phyloP scores from a whole-genome alignment of 2,797 vertebrate genomes.

The Lemur catta region DNA sequence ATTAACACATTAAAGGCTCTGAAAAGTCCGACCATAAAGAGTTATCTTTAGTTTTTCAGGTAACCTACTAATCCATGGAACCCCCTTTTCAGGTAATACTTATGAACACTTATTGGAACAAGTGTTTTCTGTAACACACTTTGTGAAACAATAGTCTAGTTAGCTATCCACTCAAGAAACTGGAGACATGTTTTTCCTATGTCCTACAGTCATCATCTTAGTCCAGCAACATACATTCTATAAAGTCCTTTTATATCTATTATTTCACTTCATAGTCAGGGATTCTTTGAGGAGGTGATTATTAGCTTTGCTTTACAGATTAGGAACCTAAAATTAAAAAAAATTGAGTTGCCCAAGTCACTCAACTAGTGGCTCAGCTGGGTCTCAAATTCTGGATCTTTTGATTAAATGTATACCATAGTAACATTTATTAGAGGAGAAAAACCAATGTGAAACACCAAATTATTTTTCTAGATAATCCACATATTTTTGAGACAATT shows the following conservation, averaged over 20 bases:
- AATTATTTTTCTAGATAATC: conserved; percentile 1
- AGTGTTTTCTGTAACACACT: not conserved
- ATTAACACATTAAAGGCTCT: conserved; percentile 41
- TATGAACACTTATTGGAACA: not conserved
- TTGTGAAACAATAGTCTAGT: not conserved
- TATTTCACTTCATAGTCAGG: not conserved
- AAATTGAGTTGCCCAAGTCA: not conserved
- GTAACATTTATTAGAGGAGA: conserved; percentile 6
- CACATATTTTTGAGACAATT: not conserved
- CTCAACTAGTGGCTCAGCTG: not conserved
- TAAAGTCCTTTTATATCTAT: not conserved
- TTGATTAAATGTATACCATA: not conserved
- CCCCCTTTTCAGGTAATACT: not conserved
- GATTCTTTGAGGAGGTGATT: not conserved
- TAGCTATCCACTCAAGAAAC: not conserved
- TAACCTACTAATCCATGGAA: not conserved
- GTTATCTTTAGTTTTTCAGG: not conserved
- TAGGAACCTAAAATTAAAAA: not conserved
- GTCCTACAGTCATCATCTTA: not conserved
- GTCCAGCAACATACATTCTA: not conserved
- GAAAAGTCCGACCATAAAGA: not conserved
- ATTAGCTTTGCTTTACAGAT: not conserved
- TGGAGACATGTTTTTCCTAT: not conserved
- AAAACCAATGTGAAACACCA: not conserved
- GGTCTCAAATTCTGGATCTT: conserved; percentile 17